phyloP scores from a whole-genome alignment of 2,797 vertebrate genomes.

The Notoglanidium macrostoma region DNA sequence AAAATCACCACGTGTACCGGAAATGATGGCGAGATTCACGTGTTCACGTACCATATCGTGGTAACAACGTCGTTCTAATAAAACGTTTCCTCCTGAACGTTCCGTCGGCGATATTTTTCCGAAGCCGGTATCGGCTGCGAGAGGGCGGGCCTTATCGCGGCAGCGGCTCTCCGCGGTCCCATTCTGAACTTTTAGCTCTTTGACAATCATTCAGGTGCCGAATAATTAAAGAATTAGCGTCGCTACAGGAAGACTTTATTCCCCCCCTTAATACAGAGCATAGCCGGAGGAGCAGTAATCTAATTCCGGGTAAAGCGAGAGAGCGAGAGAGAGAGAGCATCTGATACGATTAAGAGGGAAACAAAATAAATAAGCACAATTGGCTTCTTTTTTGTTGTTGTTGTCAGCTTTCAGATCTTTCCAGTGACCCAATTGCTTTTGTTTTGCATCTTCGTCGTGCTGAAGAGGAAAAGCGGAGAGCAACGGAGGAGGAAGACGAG shows the following conservation, averaged over 20 bases:
- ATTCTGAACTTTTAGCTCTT: neutral
- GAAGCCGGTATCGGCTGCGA: neutral
- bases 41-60: neutral
- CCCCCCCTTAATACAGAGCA: conserved; percentile 12
- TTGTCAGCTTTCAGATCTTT: conserved; percentile 52
- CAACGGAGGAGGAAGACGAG: conserved; percentile 13
- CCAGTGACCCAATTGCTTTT: conserved; percentile 63
- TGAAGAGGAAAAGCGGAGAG: conserved; percentile 40
- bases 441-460: conserved; percentile 55
- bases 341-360: conserved; percentile 38
- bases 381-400: conserved; percentile 26
- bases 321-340: conserved; percentile 8
- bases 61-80: too few relatives aligned
- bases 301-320: conserved; percentile 29
- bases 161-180: neutral
- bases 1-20: neutral
- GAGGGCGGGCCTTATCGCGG: neutral
- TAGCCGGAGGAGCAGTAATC: conserved; percentile 28
- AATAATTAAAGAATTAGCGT: conserved; percentile 57
- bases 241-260: conserved; percentile 42
- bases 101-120: neutral
- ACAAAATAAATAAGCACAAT: conserved; percentile 42
- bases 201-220: conserved; percentile 20
- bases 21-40: neutral
- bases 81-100: neutral